These are phyloP conservation scores for Cyphomyrmex costatus DNA, from an alignment of 1,140 invertebrate genomes.

Conservation along the genomic window DNA sequence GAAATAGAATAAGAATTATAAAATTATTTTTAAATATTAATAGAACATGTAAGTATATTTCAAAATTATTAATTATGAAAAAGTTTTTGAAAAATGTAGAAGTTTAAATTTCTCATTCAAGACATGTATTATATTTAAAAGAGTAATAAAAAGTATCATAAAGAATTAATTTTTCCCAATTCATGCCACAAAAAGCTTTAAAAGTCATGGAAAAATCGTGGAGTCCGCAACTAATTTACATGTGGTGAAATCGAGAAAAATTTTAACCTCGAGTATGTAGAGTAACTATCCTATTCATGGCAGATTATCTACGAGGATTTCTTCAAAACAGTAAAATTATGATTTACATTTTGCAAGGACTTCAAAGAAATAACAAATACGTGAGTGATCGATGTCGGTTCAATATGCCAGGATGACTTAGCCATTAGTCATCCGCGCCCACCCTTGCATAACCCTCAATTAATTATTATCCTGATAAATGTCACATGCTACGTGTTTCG, in stretches of 20 bases:
- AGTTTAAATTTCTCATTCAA: too few species aligned
- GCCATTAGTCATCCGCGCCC: slow-evolving; percentile 70
- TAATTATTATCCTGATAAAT: slow-evolving; percentile 80
- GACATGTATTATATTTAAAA: too few species aligned
- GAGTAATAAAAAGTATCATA: slow-evolving; percentile 6
- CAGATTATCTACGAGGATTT: background rate
- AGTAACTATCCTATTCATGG: background rate
- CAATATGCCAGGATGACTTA: slow-evolving; percentile 49
- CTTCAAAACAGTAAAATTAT: slow-evolving; percentile 3
- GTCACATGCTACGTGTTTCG: slow-evolving; percentile 50
- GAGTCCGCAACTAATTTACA: background rate
- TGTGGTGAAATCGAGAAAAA: background rate
- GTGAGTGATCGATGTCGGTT: slow-evolving; percentile 65
- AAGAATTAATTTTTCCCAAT: background rate
- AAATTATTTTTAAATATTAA: background rate
- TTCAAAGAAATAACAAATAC: slow-evolving; percentile 36
- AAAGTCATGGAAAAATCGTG: background rate
- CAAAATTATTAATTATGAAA: background rate
- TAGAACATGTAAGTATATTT: background rate
- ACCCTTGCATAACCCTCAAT: slow-evolving; percentile 65
- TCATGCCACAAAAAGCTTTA: background rate
- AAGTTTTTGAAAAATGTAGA: too few species aligned
- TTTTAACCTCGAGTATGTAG: background rate
- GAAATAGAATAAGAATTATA: background rate
- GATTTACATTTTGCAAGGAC: slow-evolving; percentile 14